Base-by-base conservation (phyloP, 2,888 invertebrate species). In the Apamea monoglypha region DNA sequence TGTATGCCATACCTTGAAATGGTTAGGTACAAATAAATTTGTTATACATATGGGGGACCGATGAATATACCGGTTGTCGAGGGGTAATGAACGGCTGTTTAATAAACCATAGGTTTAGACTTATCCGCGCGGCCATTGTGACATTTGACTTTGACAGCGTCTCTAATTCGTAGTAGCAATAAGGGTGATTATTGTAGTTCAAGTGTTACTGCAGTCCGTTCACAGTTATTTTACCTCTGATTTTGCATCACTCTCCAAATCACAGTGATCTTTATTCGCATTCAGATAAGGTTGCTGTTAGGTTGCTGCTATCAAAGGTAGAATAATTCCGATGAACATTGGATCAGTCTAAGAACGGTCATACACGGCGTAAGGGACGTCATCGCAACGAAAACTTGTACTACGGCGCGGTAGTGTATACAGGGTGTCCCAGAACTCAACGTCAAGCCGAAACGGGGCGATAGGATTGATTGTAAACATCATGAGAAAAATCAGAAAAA, bases 291-390 rank as follows among this genome's bases (percentile, higher is more conserved):
- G 40, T 40, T 40, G 40, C 40, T 40, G 40, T 40, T 32, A 36
- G 36, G 36, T 36, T 36, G 25, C 21, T 50, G 25, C 32, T n/a
- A n/a, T n/a, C n/a, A n/a, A n/a, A n/a, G n/a, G n/a, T n/a, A n/a
- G n/a, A n/a, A n/a, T n/a, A n/a, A n/a, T n/a, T n/a, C n/a, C 25
- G 40, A 40, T 56, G 40, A 69, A 29, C 40, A 53, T 74, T 66
- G 10, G 66, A 74, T 32, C 6, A 47, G 32, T 36, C n/a, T 36
- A 50, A n/a, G 32, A 69, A n/a, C 70, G 40, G 71, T 72, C 14
- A 69, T 21, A 68, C 10, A 7, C 36, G 53, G 16, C 18, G 36
- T 18, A 25, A 36, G 50, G 59, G n/a, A 16, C 25, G 25, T 8
- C 21, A 53, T 25, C 32, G 32, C 21, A 50, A 32, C 21, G 68